Evolutionary conservation across 2,113 vertebrate genomes (phyloP), one percentile per base, ranked within the genome.

Genomic region (Istiophorus platypterus): DNA sequence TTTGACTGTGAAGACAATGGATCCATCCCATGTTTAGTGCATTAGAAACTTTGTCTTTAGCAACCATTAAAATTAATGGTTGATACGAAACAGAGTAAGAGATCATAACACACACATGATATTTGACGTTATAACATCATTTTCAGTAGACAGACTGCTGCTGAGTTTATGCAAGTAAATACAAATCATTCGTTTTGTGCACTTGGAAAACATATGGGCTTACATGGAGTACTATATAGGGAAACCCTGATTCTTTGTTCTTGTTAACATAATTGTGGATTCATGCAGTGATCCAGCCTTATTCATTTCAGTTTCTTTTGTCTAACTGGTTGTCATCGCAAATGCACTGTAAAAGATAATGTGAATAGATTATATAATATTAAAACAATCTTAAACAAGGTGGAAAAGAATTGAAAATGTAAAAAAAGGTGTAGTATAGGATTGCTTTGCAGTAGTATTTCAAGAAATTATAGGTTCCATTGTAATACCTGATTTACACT

Each of bases 101-200:
- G 24, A 49, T 72, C 47, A 49, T 52, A 64, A 71, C 76, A 73
- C 51, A 79, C 34, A 81, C 27, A 34, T 29, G 42, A 88, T 76
- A 63, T 75, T 76, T 85, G 75, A 88, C 52, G 78, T 83, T 27
- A 51, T 69, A 45, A 77, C 70, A 45, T 59, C 58, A 71, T 78
- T 49, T 66, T 86, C 80, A 82, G 82, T 85, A 74, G 74, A 84
- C 52, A 58, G 64, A 91, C 68, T 73, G 59, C 85, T 91, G 88
- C 82, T 87, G 88, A 90, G 86, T 88, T 92, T 92, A 93, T 93
- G 92, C 91, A 91, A 93, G 84, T 85, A 81, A 88, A 88, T 80
- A 84, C 71, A 78, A 89, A 83, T 74, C 63, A 74, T 83, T 85
- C 27, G 67, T 86, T 90, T 76, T 81, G 88, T 88, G 82, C 72